A percentile compares a stretch with the other conserved stretches of the same genome.
phyloP scores from a whole-genome alignment of 2,113 vertebrate species.

The Chionodraco myersi region DNA sequence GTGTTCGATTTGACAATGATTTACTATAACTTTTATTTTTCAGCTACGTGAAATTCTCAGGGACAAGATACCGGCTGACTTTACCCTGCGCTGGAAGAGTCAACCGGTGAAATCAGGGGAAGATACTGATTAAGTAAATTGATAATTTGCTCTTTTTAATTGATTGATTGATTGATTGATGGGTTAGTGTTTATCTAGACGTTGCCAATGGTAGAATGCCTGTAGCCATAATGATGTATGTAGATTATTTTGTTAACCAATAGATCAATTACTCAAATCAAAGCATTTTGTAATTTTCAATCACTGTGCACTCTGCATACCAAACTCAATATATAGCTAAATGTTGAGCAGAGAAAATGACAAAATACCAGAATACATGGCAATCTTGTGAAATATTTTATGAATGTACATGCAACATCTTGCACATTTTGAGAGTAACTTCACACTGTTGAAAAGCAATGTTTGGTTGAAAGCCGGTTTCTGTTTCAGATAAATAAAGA shows the following conservation, averaged over 20 bases:
- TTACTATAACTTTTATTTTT: background rate
- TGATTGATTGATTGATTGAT: too few relatives aligned
- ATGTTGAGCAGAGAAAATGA: background rate
- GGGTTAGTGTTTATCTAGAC: background rate
- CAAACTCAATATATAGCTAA: background rate
- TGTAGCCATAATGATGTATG: background rate
- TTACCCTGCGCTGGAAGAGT: constrained; percentile 3
- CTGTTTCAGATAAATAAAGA: background rate
- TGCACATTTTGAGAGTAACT: too few relatives aligned
- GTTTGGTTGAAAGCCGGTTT: background rate
- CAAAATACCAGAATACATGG: too few relatives aligned
- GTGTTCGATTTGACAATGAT: background rate
- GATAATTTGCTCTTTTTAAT: background rate
- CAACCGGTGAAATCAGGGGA: background rate
- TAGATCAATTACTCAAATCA: background rate
- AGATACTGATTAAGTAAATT: background rate
- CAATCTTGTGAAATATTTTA: too few relatives aligned
- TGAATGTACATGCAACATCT: too few relatives aligned
- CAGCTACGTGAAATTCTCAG: background rate
- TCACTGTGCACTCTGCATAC: background rate
- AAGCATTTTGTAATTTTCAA: background rate
- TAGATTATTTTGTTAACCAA: background rate
- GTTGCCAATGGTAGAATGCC: background rate
- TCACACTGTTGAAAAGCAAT: too few relatives aligned
- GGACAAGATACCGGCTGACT: background rate